Evolutionary conservation across 2,888 invertebrate genomes (phyloP), one percentile per base, ranked within the genome.

Genomic region (Pimpla rufipes): DNA sequence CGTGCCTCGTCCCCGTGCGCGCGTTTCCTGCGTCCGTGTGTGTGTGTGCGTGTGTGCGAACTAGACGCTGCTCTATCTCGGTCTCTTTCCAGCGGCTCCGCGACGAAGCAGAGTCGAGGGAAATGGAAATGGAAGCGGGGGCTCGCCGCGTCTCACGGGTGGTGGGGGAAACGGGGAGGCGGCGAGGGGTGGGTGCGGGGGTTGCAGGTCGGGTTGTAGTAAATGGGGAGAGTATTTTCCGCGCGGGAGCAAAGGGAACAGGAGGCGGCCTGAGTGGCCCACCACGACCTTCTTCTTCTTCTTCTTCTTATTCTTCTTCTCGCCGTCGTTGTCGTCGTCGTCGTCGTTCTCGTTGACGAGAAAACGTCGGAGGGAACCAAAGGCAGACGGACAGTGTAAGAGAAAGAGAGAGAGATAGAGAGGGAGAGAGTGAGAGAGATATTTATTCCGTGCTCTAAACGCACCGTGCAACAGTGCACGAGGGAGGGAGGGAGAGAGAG

Each of bases 71-170:
- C 35, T 16, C 59, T 35, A 5, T 29, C 35, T 29, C 57, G 13
- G 11, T 16, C 16, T 6, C 18, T 10, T 35, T 35, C 35, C 8
- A 59, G 73, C 37, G 77, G 68, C 29, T 74, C 50, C 74, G 78
- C 77, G 59, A 68, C 67, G 71, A 50, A 21, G 16, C 23, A 55
- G 40, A 70, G 55, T 13, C 11, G 52, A 37, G 18, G 75, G 57
- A 66, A 55, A 77, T 57, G 74, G 67, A 64, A 50, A 68, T 66
- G 62, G 50, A 50, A 62, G 55, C 50, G 66, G 62, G 47, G 73
- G 55, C 83, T 57, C 52, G 76, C 5, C 29, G 29, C 3, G n/a
- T n/a, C n/a, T n/a, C 29, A 29, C 29, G 29, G 29, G 29, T 29
- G 29, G 29, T 29, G 29, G 29, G 29, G 29, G 29, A 29, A 2